These are phyloP conservation scores for Chaetura pelagica DNA, from an alignment of 2,113 vertebrate species.

Conservation along the genomic window DNA sequence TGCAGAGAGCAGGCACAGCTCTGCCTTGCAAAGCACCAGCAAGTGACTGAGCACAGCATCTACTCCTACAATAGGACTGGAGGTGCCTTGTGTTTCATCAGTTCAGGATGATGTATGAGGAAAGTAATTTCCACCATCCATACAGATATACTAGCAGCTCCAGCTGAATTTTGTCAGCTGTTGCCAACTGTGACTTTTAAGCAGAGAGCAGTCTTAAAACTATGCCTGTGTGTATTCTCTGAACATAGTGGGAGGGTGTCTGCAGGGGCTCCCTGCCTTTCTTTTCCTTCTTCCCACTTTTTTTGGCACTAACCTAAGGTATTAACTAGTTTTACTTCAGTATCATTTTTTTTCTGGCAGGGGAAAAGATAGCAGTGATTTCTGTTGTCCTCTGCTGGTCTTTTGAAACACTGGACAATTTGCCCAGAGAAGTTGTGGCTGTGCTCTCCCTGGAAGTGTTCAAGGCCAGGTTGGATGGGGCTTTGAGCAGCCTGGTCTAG, in stretches of 20 bases:
- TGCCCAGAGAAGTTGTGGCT: too few relatives aligned
- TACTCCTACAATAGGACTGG: fast-evolving
- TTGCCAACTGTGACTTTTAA: fast-evolving
- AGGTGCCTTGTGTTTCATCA: background rate
- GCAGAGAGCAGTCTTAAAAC: fast-evolving
- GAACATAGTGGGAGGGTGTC: fast-evolving
- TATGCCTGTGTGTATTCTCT: fast-evolving
- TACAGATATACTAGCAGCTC: background rate
- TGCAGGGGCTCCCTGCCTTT: background rate
- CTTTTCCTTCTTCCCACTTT: background rate
- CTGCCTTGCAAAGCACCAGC: too few relatives aligned
- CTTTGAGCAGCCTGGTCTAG: too few relatives aligned
- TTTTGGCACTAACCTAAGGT: background rate
- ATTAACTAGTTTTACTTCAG: background rate
- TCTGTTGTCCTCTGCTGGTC: background rate
- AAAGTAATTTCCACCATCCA: background rate
- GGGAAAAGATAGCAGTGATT: fast-evolving
- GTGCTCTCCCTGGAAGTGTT: too few relatives aligned
- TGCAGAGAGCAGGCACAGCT: background rate
- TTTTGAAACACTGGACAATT: background rate
- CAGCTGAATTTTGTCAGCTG: fast-evolving
- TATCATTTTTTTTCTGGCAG: background rate
- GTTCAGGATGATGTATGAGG: fast-evolving
- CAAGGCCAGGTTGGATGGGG: too few relatives aligned
- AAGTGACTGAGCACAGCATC: background rate